Base-by-base conservation (phyloP, 2,797 vertebrate species). In the Clarias laeviceps region DNA sequence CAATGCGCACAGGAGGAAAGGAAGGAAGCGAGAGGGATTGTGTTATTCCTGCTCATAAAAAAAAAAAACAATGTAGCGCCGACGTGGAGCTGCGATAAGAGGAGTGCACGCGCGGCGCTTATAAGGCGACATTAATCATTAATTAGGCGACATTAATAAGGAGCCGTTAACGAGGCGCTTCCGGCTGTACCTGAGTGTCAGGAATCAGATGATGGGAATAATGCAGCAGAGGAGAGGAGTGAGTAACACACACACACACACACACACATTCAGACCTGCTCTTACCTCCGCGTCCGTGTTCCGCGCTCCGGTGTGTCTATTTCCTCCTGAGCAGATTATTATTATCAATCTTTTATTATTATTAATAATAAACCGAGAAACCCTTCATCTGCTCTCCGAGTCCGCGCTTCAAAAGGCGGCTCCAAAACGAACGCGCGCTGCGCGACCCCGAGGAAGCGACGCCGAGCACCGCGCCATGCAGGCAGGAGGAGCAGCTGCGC, bases 261-360 rank as follows among this genome's bases (percentile, higher is more conserved):
- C 37, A 8, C 45, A 27, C 24, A 17, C 24, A 27, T 5, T 7
- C 45, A 62, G 76, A n/a, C 37, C 62, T 20, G 62, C 3, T 66
- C 79, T 80, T 80, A 80, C 79, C 79, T 80, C 59, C 20, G 59
- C 72, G 29, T 32, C 27, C 54, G 73, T 8, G 73, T 9, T 64
- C 34, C 18, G 29, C 29, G 54, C 12, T 56, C 57, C 32, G 27
- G 9, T 56, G 7, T 24, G 37, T 72, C 17, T 50, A 11, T 32
- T 34, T 24, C 56, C 77, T 64, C 77, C n/a, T 2, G n/a, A 61
- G 32, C 22, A n/a, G 57, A 62, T 61, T 20, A 59, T 50, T 50
- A 50, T 34, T 29, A 65, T 32, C 32, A 64, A 12, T n/a, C 22
- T 61, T 22, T 45, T 11, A 59, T 59, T 69, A 69, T 73, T 54